phyloP scores from a whole-genome alignment of 2,797 vertebrate genomes.

The Notoglanidium macrostoma region DNA sequence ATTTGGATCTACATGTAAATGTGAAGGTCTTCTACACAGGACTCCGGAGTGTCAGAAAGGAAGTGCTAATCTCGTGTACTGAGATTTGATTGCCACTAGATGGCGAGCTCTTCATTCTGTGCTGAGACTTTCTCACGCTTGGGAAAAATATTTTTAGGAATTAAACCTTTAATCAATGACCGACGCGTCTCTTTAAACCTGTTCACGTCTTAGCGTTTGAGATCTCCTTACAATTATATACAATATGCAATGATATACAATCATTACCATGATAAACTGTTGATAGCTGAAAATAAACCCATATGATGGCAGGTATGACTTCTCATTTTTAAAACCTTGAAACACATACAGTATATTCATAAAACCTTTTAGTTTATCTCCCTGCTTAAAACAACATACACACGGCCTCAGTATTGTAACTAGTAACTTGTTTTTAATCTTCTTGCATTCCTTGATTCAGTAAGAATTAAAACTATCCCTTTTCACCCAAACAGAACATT shows the following conservation, averaged over 20 bases:
- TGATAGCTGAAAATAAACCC: not conserved
- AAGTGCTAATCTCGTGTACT: constrained; percentile 4
- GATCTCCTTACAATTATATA: too few relatives aligned
- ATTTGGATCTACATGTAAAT: not conserved
- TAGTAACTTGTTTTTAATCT: not conserved
- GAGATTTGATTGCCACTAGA: constrained; percentile 62
- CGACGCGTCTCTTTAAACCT: not conserved
- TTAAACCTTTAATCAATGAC: not conserved
- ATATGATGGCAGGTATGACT: not conserved
- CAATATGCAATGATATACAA: too few relatives aligned
- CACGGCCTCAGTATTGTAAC: not conserved
- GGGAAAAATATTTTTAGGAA: not conserved
- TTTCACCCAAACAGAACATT: not conserved
- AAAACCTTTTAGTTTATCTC: not conserved
- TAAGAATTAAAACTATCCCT: not conserved
- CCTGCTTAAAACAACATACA: not conserved
- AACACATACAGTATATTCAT: too few relatives aligned
- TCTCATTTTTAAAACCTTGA: not conserved
- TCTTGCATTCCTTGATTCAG: not conserved
- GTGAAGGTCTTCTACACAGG: not conserved
- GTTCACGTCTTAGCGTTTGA: not conserved
- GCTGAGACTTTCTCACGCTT: not conserved
- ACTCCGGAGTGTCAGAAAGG: not conserved
- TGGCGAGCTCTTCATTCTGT: constrained; percentile 62
- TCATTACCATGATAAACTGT: not conserved